phyloP scores from a whole-genome alignment of 2,888 invertebrate genomes.

The Nebria brevicollis region DNA sequence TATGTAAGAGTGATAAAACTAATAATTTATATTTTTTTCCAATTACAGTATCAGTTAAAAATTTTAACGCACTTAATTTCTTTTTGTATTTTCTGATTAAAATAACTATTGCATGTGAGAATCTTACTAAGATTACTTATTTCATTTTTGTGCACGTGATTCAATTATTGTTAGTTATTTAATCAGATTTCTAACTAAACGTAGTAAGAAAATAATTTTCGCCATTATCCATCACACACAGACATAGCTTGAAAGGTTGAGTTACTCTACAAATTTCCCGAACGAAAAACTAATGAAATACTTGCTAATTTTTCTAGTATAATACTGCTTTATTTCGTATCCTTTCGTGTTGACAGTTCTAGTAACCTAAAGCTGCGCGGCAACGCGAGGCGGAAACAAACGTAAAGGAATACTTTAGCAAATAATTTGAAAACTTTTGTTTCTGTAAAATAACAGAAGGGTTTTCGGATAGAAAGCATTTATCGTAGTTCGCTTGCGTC shows the following conservation, averaged over 20 bases:
- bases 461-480: background rate
- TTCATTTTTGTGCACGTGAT: no score
- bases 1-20: no score
- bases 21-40: no score
- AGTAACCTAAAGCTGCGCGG: background rate
- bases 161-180: no score
- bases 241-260: background rate
- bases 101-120: no score
- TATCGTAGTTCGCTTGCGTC: background rate
- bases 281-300: conserved; percentile 16
- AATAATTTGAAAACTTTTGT: conserved; percentile 20
- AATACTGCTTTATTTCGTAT: background rate
- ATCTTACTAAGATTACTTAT: no score
- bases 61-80: no score
- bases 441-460: background rate
- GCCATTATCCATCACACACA: background rate
- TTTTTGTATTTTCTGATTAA: no score
- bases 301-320: background rate
- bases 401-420: conserved; percentile 15
- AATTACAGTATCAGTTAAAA: no score
- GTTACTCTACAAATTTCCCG: conserved; percentile 9
- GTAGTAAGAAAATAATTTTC: background rate
- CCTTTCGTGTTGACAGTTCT: background rate
- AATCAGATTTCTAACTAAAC: background rate
- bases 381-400: background rate